Conservation (phyloP, 2,113 vertebrate genomes). For the Macquaria australasica region DNA sequence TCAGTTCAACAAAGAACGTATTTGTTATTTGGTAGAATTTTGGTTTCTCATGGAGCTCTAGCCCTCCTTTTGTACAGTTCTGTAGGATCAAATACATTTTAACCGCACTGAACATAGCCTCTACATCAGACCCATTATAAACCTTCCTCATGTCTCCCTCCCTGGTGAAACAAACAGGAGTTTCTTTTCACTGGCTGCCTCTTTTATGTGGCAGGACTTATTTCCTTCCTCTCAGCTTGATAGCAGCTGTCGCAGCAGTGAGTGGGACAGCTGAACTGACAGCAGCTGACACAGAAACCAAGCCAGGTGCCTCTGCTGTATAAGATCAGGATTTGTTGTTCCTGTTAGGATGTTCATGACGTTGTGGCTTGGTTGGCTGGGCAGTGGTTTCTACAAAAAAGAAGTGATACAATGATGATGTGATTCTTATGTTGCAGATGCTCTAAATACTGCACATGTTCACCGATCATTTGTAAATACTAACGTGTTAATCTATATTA, state of each 20-base stretch:
- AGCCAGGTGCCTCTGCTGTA: neutral
- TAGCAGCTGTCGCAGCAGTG: neutral
- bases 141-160: neutral
- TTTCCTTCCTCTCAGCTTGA: neutral
- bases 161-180: neutral
- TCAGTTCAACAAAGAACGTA: neutral
- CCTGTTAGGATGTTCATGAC: neutral
- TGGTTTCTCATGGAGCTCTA: neutral
- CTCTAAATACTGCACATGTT: neutral
- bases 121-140: neutral
- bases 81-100: neutral
- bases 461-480: no score
- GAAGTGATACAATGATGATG: neutral
- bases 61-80: neutral
- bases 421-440: no score
- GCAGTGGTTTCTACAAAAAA: neutral
- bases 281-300: neutral
- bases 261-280: constrained; percentile 20
- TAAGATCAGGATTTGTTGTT: neutral
- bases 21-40: neutral
- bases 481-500: neutral
- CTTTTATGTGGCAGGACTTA: neutral
- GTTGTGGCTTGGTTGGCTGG: neutral
- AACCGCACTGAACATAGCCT: neutral
- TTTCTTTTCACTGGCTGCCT: neutral